Evolutionary conservation across 2,888 invertebrate species (phyloP), one percentile per base, ranked within the genome.

Genomic region (Drosophila paucipuncta): DNA sequence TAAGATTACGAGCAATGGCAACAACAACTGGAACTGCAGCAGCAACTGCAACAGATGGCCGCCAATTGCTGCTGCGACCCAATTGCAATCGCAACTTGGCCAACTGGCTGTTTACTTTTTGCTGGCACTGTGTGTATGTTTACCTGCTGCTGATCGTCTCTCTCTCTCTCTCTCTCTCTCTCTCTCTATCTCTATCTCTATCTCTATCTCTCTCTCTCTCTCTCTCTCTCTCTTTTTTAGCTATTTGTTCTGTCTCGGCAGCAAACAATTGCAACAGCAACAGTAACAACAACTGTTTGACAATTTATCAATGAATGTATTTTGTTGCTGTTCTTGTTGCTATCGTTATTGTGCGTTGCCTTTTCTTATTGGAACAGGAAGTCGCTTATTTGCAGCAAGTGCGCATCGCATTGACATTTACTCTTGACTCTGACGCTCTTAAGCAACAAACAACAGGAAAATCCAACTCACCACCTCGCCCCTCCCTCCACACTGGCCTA

Each of bases 341-440:
- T 65, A 30, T 68, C 68, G 79, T 55, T 64, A 61, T 66, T 80
- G 83, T 76, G 79, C 75, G 76, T 81, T 68, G 61, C 69, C 41
- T 74, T 73, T 78, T 82, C 89, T 84, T 86, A 86, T 89, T 87
- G 85, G 87, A 87, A 87, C 85, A 86, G 87, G 89, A 87, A 87
- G 89, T 89, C 60, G 81, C 87, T 86, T 83, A 81, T 89, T 87
- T 87, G 86, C 82, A 75, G 84, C 85, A 85, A 88, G 85, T 88
- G 85, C 76, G 76, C 83, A 83, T 83, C 73, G 69, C 85, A 85
- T 85, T 88, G 89, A 88, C 89, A 85, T 85, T 88, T 88, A 73
- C 82, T 78, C 76, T 74, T 60, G 68, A 39, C 57, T 47, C 47
- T 39, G 39, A 35, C 59, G 67, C 68, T 74, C 72, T 69, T 68